Percentiles rank a stretch among this genome's conserved stretches.
phyloP scores from a whole-genome alignment of 1,140 invertebrate genomes.

The Cyrtorhinus lividipennis region DNA sequence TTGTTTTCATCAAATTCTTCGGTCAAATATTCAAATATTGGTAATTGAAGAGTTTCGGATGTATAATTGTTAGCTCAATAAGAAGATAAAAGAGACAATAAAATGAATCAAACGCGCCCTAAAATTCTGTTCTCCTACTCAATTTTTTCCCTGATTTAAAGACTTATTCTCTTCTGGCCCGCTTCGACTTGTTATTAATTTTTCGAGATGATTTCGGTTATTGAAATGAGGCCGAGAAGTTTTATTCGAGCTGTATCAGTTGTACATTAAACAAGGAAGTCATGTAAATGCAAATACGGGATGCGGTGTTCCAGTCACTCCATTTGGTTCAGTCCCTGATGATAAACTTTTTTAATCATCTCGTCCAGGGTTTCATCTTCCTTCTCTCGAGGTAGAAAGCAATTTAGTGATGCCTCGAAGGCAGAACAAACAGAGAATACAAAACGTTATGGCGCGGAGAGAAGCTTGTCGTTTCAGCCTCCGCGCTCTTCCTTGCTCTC shows the following conservation, averaged over 20 bases:
- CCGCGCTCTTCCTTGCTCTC: not conserved
- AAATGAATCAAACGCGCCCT: no score
- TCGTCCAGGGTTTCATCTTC: not conserved
- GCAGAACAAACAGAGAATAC: slow-evolving; percentile 6
- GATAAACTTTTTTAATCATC: slow-evolving; percentile 10
- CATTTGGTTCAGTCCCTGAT: not conserved
- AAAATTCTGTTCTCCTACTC: no score
- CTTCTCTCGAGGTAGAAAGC: slow-evolving; percentile 1
- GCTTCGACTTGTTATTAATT: no score
- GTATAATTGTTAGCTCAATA: no score
- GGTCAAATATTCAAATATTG: no score
- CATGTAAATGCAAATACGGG: slow-evolving; percentile 8
- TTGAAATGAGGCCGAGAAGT: not conserved
- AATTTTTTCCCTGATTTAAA: no score
- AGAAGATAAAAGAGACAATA: no score
- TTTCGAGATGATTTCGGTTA: not conserved
- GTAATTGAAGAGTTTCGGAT: no score
- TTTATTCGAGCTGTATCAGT: slow-evolving; percentile 2
- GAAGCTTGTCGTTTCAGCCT: not conserved
- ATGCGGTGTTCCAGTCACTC: not conserved
- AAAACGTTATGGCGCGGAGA: not conserved
- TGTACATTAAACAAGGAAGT: slow-evolving; percentile 8
- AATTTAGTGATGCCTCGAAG: slow-evolving; percentile 6
- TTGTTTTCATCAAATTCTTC: no score
- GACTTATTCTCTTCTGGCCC: no score